Percentiles rank a stretch among this genome's conserved stretches.
Conservation (phyloP, 2,797 vertebrate genomes). For the Holocentrus rufus region DNA sequence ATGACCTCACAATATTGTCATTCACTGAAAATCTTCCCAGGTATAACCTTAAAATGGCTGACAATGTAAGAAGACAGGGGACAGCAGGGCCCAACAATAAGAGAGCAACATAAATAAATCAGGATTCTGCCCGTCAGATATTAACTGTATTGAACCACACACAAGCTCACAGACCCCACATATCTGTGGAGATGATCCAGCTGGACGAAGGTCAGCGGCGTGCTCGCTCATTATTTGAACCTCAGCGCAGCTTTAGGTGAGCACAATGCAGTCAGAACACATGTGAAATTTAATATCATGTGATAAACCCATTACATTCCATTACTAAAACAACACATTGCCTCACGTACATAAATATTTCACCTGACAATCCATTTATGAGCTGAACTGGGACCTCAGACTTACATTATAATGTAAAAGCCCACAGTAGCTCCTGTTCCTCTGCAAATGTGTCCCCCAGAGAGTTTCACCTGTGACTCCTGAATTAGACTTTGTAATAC, state of each 20-base stretch:
- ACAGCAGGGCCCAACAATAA: conserved; percentile 45
- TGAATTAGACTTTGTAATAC: conserved; percentile 55
- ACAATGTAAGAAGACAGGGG: conserved; percentile 26
- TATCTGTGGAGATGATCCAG: neutral
- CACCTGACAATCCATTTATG: conserved; percentile 69
- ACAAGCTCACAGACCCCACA: neutral
- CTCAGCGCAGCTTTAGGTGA: conserved; percentile 4
- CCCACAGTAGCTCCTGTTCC: conserved; percentile 43
- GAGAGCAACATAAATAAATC: conserved; percentile 59
- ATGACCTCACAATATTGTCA: neutral
- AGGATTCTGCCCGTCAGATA: conserved; percentile 48
- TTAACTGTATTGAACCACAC: conserved; percentile 30
- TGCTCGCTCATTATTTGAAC: conserved; percentile 12
- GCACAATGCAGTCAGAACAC: conserved; percentile 15
- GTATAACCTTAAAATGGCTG: conserved; percentile 6
- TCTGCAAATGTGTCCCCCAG: conserved; percentile 33
- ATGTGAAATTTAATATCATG: conserved; percentile 51
- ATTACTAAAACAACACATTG: conserved; percentile 72
- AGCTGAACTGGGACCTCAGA: conserved; percentile 45
- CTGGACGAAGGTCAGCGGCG: neutral
- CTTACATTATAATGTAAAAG: conserved; percentile 56
- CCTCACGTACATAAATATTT: conserved; percentile 74
- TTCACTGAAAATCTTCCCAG: neutral
- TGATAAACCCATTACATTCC: conserved; percentile 68
- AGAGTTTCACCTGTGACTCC: conserved; percentile 33